Percentiles rank a stretch among this genome's conserved stretches.
These are phyloP conservation scores for Sigmodon hispidus DNA, from an alignment of 2,113 vertebrate species.

Conservation along the genomic window DNA sequence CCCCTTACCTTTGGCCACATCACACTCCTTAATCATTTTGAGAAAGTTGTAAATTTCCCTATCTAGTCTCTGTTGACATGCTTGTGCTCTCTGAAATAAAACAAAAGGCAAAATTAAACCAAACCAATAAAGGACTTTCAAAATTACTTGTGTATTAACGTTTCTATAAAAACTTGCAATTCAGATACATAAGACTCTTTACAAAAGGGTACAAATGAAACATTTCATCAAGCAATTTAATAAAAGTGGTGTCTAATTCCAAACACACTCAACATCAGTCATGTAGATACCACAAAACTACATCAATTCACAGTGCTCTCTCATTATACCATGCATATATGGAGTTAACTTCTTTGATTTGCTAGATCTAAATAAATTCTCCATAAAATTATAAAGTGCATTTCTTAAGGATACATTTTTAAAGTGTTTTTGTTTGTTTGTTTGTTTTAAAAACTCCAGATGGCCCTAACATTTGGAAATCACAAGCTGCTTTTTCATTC, in stretches of 20 bases:
- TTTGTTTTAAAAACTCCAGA: constrained; percentile 55
- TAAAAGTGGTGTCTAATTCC: constrained; percentile 35
- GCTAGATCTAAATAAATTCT: constrained; percentile 40
- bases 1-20: constrained; percentile 90
- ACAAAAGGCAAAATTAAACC: constrained; percentile 55
- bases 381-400: constrained; percentile 27
- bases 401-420: constrained; percentile 36
- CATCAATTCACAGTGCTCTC: background rate
- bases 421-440: background rate
- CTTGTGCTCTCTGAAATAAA: constrained; percentile 89
- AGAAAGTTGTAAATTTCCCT: constrained; percentile 90
- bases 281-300: background rate
- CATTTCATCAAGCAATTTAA: constrained; percentile 4
- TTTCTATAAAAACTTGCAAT: constrained; percentile 34
- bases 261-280: constrained; percentile 46
- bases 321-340: background rate
- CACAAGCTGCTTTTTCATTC: background rate
- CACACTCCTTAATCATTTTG: constrained; percentile 88
- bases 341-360: constrained; percentile 28
- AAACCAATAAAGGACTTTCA: background rate
- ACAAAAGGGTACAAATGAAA: background rate
- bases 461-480: constrained; percentile 58
- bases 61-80: constrained; percentile 90
- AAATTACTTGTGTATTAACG: constrained; percentile 7
- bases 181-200: background rate